Conservation (phyloP, 2,797 vertebrate species). For the Labeo calbasu region DNA sequence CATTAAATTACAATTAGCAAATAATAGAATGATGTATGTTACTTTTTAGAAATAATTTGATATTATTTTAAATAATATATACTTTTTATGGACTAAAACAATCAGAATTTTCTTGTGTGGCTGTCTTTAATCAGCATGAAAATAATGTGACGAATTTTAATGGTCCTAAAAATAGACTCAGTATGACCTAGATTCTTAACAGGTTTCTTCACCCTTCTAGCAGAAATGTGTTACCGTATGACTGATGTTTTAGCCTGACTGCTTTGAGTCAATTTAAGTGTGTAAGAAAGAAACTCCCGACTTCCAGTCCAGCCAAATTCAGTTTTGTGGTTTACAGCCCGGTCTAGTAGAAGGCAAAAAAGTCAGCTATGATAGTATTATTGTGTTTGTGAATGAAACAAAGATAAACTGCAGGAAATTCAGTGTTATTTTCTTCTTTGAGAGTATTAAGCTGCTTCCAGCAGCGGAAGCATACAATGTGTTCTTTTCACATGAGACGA, state of each 20-base stretch:
- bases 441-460: conserved; percentile 39
- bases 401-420: conserved; percentile 14
- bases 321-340: conserved; percentile 3
- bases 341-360: background rate
- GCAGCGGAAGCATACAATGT: conserved; percentile 27
- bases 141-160: conserved; percentile 17
- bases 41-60: background rate
- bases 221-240: background rate
- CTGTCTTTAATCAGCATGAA: background rate
- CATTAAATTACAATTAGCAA: background rate
- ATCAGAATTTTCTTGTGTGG: background rate
- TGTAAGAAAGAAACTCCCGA: background rate
- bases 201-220: background rate
- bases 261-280: conserved; percentile 2
- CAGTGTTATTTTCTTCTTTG: background rate
- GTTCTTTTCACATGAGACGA: conserved; percentile 38
- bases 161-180: background rate
- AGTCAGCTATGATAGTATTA: background rate
- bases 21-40: background rate
- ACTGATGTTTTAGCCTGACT: background rate
- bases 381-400: conserved; percentile 2
- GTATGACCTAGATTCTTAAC: conserved; percentile 24
- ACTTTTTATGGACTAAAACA: background rate
- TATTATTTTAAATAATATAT: background rate
- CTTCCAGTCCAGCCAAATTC: background rate